Conservation (phyloP, 2,888 invertebrate genomes). For the Herminia tarsipennalis region DNA sequence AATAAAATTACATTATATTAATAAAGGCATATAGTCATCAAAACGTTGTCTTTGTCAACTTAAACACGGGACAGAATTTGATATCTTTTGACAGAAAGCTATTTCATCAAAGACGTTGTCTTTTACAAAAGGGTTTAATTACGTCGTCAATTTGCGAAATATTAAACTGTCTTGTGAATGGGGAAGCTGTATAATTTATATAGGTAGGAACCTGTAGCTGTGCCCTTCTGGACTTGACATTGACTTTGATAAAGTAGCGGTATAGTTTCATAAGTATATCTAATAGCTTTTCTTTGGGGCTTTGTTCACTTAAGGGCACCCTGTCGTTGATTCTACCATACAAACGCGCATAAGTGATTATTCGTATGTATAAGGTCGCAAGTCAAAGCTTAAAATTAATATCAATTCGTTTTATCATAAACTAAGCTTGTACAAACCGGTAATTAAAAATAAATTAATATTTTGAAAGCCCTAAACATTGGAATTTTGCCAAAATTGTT, state of each 20-base stretch:
- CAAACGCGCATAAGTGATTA: no score
- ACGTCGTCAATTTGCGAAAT: constrained; percentile 11
- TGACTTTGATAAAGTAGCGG: neutral
- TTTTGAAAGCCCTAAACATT: no score
- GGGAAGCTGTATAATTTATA: constrained; percentile 1
- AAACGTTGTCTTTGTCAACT: neutral
- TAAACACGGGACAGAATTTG: constrained; percentile 4
- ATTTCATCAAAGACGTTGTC: constrained; percentile 2
- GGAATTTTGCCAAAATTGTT: no score
- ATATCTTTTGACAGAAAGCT: constrained; percentile 6
- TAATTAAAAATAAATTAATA: no score
- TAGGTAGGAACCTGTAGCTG: neutral
- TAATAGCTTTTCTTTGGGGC: neutral
- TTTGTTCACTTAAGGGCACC: no score
- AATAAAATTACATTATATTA: neutral
- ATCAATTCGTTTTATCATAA: no score
- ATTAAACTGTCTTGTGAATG: constrained; percentile 12
- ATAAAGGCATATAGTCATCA: neutral
- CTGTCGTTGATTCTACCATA: no score
- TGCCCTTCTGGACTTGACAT: constrained; percentile 5
- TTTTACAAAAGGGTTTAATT: constrained; percentile 15
- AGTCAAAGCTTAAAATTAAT: no score
- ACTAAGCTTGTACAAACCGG: no score
- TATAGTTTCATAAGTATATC: neutral
- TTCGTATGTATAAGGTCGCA: no score